Evolutionary conservation across 2,888 invertebrate genomes (phyloP).

Genomic region (Hanleya hanleyi): DNA sequence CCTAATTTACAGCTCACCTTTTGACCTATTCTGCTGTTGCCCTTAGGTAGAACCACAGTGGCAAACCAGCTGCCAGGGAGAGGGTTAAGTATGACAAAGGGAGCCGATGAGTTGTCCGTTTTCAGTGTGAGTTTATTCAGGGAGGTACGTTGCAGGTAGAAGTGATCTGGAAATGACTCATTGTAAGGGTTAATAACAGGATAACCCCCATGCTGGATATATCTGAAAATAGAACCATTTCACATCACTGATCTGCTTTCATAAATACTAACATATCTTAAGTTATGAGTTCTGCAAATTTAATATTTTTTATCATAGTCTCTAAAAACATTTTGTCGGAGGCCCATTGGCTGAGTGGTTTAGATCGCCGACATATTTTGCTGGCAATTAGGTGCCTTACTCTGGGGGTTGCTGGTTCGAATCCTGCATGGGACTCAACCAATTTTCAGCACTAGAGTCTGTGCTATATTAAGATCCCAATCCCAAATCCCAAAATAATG

Average conservation of each 20-base stretch:
- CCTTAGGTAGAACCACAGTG: constrained; percentile 73
- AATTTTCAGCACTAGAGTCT: too few species aligned
- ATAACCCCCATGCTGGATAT: constrained; percentile 86
- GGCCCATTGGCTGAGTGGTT: too few species aligned
- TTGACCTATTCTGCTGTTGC: constrained; percentile 39
- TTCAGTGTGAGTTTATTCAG: constrained; percentile 76
- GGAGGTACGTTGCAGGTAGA: constrained; percentile 62
- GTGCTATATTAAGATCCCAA: too few species aligned
- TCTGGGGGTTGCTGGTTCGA: too few species aligned
- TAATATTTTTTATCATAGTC: too few species aligned
- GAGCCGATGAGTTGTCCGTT: constrained; percentile 78
- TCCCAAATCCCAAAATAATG: too few species aligned
- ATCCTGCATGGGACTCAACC: too few species aligned
- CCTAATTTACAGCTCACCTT: constrained; percentile 48
- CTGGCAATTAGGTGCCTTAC: too few species aligned
- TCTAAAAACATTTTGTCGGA: too few species aligned
- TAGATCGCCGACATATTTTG: too few species aligned
- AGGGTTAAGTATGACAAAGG: constrained; percentile 59
- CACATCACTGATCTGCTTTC: neutral
- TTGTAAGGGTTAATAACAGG: constrained; percentile 89
- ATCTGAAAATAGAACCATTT: constrained; percentile 77
- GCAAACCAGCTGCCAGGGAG: constrained; percentile 72
- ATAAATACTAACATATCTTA: neutral
- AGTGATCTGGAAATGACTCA: constrained; percentile 82
- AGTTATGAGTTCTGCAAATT: too few species aligned